Base-by-base conservation (phyloP, 2,797 vertebrate genomes). In the Oreortyx pictus region DNA sequence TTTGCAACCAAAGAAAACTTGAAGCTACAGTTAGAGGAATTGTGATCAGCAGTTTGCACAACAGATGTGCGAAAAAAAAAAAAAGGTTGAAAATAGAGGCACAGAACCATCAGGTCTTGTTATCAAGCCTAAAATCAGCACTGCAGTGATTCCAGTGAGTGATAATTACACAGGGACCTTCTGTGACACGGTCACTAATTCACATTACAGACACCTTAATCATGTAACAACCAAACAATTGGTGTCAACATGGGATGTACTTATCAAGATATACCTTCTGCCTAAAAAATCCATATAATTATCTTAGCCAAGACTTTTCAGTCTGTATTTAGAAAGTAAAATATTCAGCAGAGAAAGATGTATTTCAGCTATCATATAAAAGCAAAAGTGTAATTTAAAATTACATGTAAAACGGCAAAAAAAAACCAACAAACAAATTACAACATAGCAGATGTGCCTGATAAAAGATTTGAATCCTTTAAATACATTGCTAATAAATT, bases 121-220 rank as follows among this genome's bases (percentile, higher is more conserved):
- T 81, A 44, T 83, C 70, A 88, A 70, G 50, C 59, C 88, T 87
- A 70, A 92, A 79, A 12, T n/a, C 81, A 65, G 77, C 71, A 88
- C 60, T 60, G 56, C 57, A 91, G 66, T 5, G 33, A 47, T 86
- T 93, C 66, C 79, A 68, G 89, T 14, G 80, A 43, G 35, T 65
- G 84, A 83, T 92, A 93, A 91, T 54, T 91, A 76, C 87, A 81
- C 0, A 0, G 43, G 46, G 70, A 92, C 88, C 89, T 94, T 92
- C 66, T 78, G 54, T 72, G 82, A 87, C 79, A 80, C 9, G 80
- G 59, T 70, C 59, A 75, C 31, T 60, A 73, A 89, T 83, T 92
- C 67, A 82, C 6, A 6, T 86, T 91, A 81, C 33, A 89, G 56
- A 22, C 59, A 75, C 19, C 17, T 82, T 90, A 64, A 89, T 85